phyloP scores from a whole-genome alignment of 37 sponge, comb jelly and placozoan genomes.

The Halisarca cf. caerulea region DNA sequence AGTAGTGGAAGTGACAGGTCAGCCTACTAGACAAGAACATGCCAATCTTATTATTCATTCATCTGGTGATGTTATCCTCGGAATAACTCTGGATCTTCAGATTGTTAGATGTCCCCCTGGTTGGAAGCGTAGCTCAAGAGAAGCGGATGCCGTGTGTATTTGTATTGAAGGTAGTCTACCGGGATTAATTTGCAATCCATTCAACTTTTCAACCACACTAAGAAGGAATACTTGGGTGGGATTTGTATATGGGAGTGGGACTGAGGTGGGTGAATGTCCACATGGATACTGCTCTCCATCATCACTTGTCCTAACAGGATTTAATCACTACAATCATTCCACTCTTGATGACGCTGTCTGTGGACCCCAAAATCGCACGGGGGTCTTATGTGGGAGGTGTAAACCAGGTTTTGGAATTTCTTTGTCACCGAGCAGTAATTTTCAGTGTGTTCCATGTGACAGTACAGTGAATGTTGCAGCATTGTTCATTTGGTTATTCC shows the following conservation, averaged over 20 bases:
- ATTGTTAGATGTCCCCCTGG: conserved; percentile 12
- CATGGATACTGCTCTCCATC: not conserved
- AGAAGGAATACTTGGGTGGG: conserved; percentile 1
- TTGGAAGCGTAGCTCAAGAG: not conserved
- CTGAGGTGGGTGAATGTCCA: not conserved
- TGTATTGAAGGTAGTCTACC: not conserved
- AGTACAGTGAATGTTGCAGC: no score
- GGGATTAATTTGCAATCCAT: not conserved
- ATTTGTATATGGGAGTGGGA: not conserved
- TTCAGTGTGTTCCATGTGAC: not conserved
- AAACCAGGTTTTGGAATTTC: not conserved
- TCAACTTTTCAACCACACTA: not conserved
- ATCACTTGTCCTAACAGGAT: not conserved
- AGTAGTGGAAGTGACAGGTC: not conserved
- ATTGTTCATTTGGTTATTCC: conserved; percentile 3
- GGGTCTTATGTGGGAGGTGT: conserved; percentile 4
- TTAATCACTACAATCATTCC: conserved; percentile 12
- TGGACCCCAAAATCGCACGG: not conserved
- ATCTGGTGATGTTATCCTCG: not conserved
- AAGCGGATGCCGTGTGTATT: not conserved
- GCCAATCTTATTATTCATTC: not conserved
- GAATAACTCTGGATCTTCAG: not conserved
- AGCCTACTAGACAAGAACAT: not conserved
- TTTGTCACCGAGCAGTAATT: not conserved
- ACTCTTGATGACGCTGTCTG: not conserved